Percentiles rank a stretch among this genome's conserved stretches.
These are phyloP conservation scores for Chromobotia macracanthus DNA, from an alignment of 2,797 vertebrate genomes.

Conservation along the genomic window DNA sequence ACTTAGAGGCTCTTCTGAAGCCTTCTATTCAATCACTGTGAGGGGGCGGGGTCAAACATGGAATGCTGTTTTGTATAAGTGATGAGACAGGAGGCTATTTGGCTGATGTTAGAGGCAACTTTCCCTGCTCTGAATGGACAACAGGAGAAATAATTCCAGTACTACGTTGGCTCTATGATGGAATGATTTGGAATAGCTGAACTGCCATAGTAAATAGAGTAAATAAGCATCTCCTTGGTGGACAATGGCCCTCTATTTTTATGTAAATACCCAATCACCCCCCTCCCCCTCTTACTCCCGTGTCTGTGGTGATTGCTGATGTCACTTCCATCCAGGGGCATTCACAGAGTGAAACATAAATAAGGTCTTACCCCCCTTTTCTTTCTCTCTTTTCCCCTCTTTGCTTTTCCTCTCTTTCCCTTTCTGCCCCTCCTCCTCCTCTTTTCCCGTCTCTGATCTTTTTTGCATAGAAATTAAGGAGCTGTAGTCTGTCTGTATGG, in stretches of 20 bases:
- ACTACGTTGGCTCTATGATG: conserved; percentile 63
- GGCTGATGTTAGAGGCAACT: conserved; percentile 54
- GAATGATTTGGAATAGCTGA: conserved; percentile 68
- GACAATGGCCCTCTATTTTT: conserved; percentile 68
- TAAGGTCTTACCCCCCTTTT: conserved; percentile 56
- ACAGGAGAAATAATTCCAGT: conserved; percentile 66
- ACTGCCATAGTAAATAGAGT: conserved; percentile 62
- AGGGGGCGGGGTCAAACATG: conserved; percentile 6
- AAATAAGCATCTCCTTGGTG: conserved; percentile 62
- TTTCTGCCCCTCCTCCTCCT: conserved; percentile 53
- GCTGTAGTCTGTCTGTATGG: conserved; percentile 62
- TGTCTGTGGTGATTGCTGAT: conserved; percentile 46
- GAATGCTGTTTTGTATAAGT: conserved; percentile 26
- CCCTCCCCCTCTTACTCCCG: conserved; percentile 44
- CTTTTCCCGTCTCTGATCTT: conserved; percentile 64
- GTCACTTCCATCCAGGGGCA: conserved; percentile 65
- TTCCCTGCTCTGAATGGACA: conserved; percentile 57
- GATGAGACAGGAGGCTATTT: conserved; percentile 23
- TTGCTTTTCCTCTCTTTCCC: conserved; percentile 45
- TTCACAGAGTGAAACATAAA: conserved; percentile 68
- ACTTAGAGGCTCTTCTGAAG: conserved; percentile 73
- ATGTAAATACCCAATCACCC: conserved; percentile 74
- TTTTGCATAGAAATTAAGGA: conserved; percentile 68
- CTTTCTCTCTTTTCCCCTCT: conserved; percentile 51
- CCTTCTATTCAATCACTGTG: conserved; percentile 68